These are phyloP conservation scores for Meloidogyne exigua DNA, from an alignment of 1,140 invertebrate genomes.

Conservation along the genomic window DNA sequence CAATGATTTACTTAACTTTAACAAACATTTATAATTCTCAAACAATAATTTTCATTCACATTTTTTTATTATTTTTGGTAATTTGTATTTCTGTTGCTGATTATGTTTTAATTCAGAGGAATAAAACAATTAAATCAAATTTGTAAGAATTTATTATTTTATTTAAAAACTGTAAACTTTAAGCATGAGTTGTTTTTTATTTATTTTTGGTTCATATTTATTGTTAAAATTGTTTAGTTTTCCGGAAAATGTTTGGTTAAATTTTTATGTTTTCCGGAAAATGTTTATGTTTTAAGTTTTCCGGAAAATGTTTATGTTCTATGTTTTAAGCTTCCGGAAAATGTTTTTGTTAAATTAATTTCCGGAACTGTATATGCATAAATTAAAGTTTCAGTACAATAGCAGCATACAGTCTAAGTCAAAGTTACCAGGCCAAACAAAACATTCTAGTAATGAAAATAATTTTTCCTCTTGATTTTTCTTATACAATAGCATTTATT, in stretches of 20 bases:
- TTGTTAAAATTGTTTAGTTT: too few species aligned
- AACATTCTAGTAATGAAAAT: slow-evolving; percentile 24
- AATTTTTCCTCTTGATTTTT: slow-evolving; percentile 26
- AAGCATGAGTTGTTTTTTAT: not conserved
- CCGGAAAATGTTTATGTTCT: not conserved
- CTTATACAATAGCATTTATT: slow-evolving; percentile 14
- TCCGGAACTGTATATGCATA: too few species aligned
- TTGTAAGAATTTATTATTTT: slow-evolving; percentile 11
- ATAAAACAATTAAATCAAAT: slow-evolving; percentile 11
- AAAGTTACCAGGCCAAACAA: slow-evolving; percentile 18
- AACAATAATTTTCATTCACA: not conserved
- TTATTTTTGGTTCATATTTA: not conserved
- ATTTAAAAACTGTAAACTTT: not conserved
- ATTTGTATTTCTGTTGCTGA: slow-evolving; percentile 22
- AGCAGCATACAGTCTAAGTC: slow-evolving; percentile 3
- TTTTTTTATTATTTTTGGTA: slow-evolving; percentile 14
- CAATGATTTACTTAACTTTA: slow-evolving; percentile 15
- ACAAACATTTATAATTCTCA: slow-evolving; percentile 10
- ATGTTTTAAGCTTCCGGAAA: too few species aligned
- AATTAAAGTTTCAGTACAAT: slow-evolving; percentile 13
- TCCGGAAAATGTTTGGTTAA: not conserved
- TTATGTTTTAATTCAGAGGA: slow-evolving; percentile 16
- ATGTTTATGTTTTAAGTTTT: too few species aligned
- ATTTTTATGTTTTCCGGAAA: not conserved
- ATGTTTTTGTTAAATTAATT: not conserved